Base-by-base conservation (phyloP, 1,140 invertebrate genomes). In the Temnothorax curvispinosus region DNA sequence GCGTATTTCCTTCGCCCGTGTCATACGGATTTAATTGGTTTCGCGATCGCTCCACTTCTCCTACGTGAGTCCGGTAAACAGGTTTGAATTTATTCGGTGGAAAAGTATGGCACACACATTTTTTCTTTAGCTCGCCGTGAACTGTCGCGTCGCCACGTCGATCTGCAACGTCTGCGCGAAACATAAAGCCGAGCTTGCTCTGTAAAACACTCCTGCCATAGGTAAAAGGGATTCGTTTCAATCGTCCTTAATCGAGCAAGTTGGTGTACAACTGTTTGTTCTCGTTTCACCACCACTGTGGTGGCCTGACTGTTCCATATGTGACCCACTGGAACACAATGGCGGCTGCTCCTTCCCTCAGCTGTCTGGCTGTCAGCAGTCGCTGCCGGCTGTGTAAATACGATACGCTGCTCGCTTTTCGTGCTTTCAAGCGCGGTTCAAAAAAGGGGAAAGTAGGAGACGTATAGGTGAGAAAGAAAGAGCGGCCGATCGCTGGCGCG, bases 231-330 rank as follows among this genome's bases (percentile, higher is more conserved):
- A 80, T 89, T 89, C 87, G 89, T 91, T 91, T 92, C 90, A 90
- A 92, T 92, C 89, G 91, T 87, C 86, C 91, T 92, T 92, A 92
- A 92, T 92, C 91, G 91, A 92, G 89, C 91, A 92, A 92, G 86
- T 92, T 90, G 85, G 85, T 87, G 80, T 86, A 91, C 89, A 89
- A 88, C 77, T 84, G 88, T 91, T 91, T 91, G 90, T 88, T 88
- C 90, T 89, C 85, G 72, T 69, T 74, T 65, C 38, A 74, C 52
- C 65, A 69, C 41, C 44, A 50, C 65, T 1, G 27, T 27, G 1
- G 27, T 27, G 71, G 44, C 35, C 56, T 60, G 77, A 84, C 87
- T 60, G 69, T 91, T 89, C 84, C 81, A 85, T 85, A 86, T 92
- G 90, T 92, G 90, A 92, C 91, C 91, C 91, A 92, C 54, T 92